Evolutionary conservation across 2,797 vertebrate species (phyloP), one percentile per base, ranked within the genome.

Genomic region (Tenualosa thibaudeaui): DNA sequence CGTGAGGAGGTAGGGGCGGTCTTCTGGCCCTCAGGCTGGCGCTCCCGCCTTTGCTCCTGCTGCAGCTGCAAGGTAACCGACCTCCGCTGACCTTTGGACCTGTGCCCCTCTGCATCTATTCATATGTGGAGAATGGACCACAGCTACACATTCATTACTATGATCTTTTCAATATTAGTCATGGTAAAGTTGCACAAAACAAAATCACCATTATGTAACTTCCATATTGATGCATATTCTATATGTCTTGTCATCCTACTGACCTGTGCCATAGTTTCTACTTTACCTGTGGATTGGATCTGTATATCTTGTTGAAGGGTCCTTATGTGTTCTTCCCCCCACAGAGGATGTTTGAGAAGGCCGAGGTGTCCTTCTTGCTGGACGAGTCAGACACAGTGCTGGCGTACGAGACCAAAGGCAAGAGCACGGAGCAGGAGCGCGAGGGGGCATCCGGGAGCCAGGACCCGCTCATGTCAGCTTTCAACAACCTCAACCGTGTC

Each of bases 401-500:
- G 68, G 97, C 97, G 62, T 99, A 99, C 0, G 98, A 99, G 90
- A 97, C 96, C 86, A 97, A 98, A 92, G 98, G 98, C 75, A 97
- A 97, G 92, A 96, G 84, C 85, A 93, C 87, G 0, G 94, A 96
- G 37, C 91, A 91, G 88, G 95, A 93, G 31, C 81, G 78, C 10
- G 81, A 84, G 37, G 85, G 85, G 0, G 96, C 26, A 5, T 43
- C 68, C 4, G 68, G 94, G 49, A 94, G 94, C 53, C 93, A 95
- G 58, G 98, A 99, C 91, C 98, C 97, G 6, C 92, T 99, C 88
- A 98, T 99, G 98, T 97, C 98, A 2, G 98, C 96, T 0, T 96
- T 99, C 2, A 96, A 95, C 94, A 97, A 95, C 91, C 96, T 99
- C 93, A 95, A 97, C 91, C 94, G 95, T 53, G 97, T 99, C 50